phyloP scores from a whole-genome alignment of 2,797 vertebrate species.

The Sibirionetta formosa region DNA sequence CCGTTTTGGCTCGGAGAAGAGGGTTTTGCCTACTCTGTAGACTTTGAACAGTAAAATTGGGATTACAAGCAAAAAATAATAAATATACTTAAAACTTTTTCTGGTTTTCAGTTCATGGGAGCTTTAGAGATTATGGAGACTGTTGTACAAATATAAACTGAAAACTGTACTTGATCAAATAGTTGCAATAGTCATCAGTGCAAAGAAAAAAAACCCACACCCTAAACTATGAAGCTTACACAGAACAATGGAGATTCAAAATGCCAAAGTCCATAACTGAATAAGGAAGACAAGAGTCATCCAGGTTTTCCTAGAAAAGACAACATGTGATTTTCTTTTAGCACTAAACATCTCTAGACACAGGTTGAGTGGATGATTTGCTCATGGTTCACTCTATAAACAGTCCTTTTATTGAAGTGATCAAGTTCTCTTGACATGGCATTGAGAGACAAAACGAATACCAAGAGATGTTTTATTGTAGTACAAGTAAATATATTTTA shows the following conservation, averaged over 20 bases:
- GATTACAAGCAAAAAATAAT: background rate
- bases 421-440: constrained; percentile 27
- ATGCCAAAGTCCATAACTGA: background rate
- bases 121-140: background rate
- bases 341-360: background rate
- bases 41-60: background rate
- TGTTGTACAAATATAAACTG: background rate
- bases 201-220: background rate
- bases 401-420: constrained; percentile 19
- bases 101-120: background rate
- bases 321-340: background rate
- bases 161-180: background rate
- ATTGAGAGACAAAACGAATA: background rate
- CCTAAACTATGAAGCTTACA: background rate
- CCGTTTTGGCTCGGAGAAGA: background rate
- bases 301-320: background rate
- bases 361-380: constrained; percentile 41
- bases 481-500: constrained; percentile 9
- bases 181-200: background rate
- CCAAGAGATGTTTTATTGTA: background rate
- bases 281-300: background rate
- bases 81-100: background rate
- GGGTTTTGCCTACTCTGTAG: background rate
- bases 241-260: background rate
- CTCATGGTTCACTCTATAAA: constrained; percentile 25